Percentiles rank a stretch among this genome's conserved stretches.
Conservation (phyloP, 2,113 vertebrate genomes). For the Dinomys branickii region DNA sequence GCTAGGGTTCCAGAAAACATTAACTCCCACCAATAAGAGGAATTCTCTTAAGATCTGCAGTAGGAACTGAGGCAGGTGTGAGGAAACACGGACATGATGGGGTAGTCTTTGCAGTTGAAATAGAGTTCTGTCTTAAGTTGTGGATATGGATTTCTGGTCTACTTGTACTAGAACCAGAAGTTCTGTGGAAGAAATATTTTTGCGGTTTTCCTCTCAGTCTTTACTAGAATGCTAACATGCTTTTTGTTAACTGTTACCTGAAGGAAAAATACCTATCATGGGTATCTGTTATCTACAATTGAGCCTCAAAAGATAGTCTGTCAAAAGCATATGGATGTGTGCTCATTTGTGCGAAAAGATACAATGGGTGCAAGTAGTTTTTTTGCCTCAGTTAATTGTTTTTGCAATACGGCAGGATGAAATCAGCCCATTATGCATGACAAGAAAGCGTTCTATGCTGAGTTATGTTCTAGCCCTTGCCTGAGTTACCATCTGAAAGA, state of each 20-base stretch:
- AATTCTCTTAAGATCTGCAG: not conserved
- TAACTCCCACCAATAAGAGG: not conserved
- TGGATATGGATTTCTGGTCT: not conserved
- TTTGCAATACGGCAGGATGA: not conserved
- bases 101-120: no score
- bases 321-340: fast-evolving
- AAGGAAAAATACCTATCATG: not conserved
- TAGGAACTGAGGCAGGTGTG: not conserved
- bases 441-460: not conserved
- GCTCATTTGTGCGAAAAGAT: fast-evolving
- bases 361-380: not conserved
- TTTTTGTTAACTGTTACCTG: not conserved
- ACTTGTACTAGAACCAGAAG: not conserved
- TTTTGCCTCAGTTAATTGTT: not conserved
- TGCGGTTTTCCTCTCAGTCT: not conserved
- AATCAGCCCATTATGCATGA: not conserved
- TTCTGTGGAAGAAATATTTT: not conserved
- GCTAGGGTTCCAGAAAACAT: not conserved
- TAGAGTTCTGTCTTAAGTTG: not conserved
- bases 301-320: fast-evolving
- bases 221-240: not conserved
- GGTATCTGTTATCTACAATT: fast-evolving
- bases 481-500: not conserved
- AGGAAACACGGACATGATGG: not conserved
- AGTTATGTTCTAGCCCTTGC: not conserved